phyloP scores from a whole-genome alignment of 2,888 invertebrate genomes.

The Parasteatoda lunata region DNA sequence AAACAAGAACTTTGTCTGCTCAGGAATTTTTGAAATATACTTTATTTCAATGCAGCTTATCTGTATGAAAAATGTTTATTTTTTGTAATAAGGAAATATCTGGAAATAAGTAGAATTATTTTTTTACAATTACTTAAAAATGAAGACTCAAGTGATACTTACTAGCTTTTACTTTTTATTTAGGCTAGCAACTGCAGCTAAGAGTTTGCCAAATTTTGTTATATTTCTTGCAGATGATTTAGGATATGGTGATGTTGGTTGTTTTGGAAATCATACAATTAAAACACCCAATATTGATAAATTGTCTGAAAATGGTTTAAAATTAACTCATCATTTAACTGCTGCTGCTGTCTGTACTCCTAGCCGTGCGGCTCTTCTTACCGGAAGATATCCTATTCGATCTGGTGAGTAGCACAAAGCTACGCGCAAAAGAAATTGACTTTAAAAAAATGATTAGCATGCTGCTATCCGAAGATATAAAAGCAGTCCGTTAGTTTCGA shows the following conservation, averaged over 20 bases:
- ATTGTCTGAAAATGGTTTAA: constrained; percentile 75
- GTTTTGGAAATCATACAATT: constrained; percentile 76
- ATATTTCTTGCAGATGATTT: constrained; percentile 77
- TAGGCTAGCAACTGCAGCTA: background rate
- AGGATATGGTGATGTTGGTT: constrained; percentile 76
- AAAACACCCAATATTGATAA: constrained; percentile 75
- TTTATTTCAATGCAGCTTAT: too few species aligned
- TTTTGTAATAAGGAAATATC: too few species aligned
- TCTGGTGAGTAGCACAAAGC: constrained; percentile 70
- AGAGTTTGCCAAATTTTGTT: constrained; percentile 76
- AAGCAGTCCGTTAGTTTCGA: too few species aligned
- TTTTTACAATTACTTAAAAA: too few species aligned
- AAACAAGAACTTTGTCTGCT: too few species aligned
- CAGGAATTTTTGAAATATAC: too few species aligned
- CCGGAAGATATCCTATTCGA: constrained; percentile 75
- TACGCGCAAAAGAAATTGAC: too few species aligned
- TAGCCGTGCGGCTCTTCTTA: constrained; percentile 77
- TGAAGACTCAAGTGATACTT: too few species aligned
- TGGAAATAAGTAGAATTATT: too few species aligned
- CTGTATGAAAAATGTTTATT: too few species aligned
- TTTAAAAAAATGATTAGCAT: too few species aligned
- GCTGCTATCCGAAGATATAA: too few species aligned
- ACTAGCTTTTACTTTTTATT: background rate
- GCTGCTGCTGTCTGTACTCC: constrained; percentile 77
- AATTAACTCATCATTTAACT: constrained; percentile 76